A percentile compares a stretch with the other conserved stretches of the same genome.
Conservation (phyloP, 2,113 vertebrate genomes). For the Ammospiza caudacuta region DNA sequence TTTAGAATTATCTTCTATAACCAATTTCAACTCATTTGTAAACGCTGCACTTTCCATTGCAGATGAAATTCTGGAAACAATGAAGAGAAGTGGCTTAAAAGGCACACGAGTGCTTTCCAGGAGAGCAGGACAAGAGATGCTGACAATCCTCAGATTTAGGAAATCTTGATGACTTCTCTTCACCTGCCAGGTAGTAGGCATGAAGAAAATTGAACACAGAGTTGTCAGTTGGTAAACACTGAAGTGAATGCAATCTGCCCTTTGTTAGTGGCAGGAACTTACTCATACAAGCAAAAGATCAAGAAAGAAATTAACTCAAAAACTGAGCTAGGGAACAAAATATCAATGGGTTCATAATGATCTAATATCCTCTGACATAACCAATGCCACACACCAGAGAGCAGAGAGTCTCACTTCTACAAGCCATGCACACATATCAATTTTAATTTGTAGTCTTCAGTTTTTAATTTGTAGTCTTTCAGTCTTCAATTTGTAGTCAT, state of each 20-base stretch:
- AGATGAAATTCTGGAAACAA: slow-evolving; percentile 86
- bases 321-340: not conserved
- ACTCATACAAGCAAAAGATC: not conserved
- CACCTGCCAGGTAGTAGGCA: not conserved
- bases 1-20: not conserved
- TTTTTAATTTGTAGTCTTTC: not conserved
- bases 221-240: slow-evolving; percentile 36
- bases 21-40: not conserved
- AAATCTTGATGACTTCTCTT: not conserved
- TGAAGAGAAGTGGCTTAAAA: slow-evolving; percentile 76
- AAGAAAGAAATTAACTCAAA: not conserved
- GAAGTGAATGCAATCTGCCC: slow-evolving; percentile 80
- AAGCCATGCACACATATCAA: not conserved
- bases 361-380: not conserved
- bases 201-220: not conserved
- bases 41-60: slow-evolving; percentile 41
- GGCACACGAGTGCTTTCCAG: slow-evolving; percentile 78
- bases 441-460: not conserved
- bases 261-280: slow-evolving; percentile 86
- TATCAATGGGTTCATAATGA: not conserved
- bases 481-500: no score
- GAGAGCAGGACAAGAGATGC: slow-evolving; percentile 83
- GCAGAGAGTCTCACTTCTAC: not conserved
- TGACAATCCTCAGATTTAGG: slow-evolving; percentile 84
- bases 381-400: not conserved